These are phyloP conservation scores for Semicossyphus pulcher DNA, from an alignment of 2,113 vertebrate genomes.

Conservation along the genomic window DNA sequence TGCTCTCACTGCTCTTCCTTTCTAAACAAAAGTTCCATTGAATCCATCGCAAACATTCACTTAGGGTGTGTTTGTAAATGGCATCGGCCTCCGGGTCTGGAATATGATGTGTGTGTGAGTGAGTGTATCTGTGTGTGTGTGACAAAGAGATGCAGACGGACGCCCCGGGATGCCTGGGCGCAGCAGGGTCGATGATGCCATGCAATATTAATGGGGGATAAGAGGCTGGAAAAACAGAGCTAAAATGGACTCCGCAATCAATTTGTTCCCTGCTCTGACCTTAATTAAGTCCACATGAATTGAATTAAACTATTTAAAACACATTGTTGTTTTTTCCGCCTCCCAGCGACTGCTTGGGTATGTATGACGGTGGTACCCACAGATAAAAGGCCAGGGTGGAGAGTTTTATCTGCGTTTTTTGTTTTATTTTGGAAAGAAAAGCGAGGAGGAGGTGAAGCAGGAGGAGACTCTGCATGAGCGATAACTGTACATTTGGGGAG, in stretches of 20 bases:
- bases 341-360: conserved; percentile 53
- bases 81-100: conserved; percentile 50
- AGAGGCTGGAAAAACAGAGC: conserved; percentile 62
- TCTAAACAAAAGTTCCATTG: conserved; percentile 56
- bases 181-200: conserved; percentile 65
- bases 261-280: conserved; percentile 57
- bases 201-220: conserved; percentile 71
- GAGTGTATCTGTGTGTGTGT: conserved; percentile 11
- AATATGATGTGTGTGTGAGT: conserved; percentile 24
- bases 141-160: conserved; percentile 32
- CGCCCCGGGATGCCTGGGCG: conserved; percentile 39
- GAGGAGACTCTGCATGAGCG: conserved; percentile 68
- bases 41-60: conserved; percentile 61
- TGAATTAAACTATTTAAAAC: conserved; percentile 52
- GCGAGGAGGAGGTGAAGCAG: conserved; percentile 23
- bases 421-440: conserved; percentile 7
- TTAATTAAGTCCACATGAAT: conserved; percentile 62
- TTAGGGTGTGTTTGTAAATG: conserved; percentile 59
- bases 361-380: conserved; percentile 75
- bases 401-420: conserved; percentile 2
- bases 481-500: conserved; percentile 9
- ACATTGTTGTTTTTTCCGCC: background rate
- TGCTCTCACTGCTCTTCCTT: conserved; percentile 71
- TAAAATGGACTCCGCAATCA: conserved; percentile 57
- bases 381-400: conserved; percentile 10